These are phyloP conservation scores for Morbakka virulenta DNA, from an alignment of 30 jellyfish, hydroid and myxozoan species.

Conservation along the genomic window DNA sequence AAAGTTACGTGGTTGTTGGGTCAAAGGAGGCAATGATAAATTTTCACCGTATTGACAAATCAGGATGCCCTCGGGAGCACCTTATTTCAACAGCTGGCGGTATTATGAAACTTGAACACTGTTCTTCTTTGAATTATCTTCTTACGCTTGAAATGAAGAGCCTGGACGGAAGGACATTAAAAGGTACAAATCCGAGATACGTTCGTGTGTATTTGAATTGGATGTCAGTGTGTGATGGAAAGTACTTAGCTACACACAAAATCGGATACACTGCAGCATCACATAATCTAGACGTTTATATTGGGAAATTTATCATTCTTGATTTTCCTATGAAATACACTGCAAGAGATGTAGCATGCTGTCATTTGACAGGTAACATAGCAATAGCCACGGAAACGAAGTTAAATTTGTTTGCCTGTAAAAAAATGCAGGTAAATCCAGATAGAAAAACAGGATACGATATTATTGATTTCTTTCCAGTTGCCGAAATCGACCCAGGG, in stretches of 20 bases:
- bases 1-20: constrained; percentile 51
- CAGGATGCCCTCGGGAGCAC: constrained; percentile 32
- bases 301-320: constrained; percentile 53
- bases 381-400: constrained; percentile 80
- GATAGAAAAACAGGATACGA: neutral
- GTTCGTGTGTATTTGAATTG: constrained; percentile 68
- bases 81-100: constrained; percentile 49
- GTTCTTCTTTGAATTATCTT: constrained; percentile 45
- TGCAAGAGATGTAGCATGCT: constrained; percentile 72
- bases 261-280: constrained; percentile 54
- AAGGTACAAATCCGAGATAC: constrained; percentile 27
- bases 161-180: constrained; percentile 19
- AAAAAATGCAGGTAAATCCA: neutral
- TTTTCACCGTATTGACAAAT: constrained; percentile 46
- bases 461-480: constrained; percentile 60
- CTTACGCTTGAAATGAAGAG: constrained; percentile 57
- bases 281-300: neutral
- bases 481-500: constrained; percentile 64
- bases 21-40: constrained; percentile 33
- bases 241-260: constrained; percentile 3
- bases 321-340: constrained; percentile 65
- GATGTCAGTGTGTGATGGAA: constrained; percentile 21
- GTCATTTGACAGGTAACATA: constrained; percentile 63
- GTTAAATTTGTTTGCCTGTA: constrained; percentile 46
- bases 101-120: constrained; percentile 44